Evolutionary conservation across 2,888 invertebrate species (phyloP).

Genomic region (Drosophila ezoana): DNA sequence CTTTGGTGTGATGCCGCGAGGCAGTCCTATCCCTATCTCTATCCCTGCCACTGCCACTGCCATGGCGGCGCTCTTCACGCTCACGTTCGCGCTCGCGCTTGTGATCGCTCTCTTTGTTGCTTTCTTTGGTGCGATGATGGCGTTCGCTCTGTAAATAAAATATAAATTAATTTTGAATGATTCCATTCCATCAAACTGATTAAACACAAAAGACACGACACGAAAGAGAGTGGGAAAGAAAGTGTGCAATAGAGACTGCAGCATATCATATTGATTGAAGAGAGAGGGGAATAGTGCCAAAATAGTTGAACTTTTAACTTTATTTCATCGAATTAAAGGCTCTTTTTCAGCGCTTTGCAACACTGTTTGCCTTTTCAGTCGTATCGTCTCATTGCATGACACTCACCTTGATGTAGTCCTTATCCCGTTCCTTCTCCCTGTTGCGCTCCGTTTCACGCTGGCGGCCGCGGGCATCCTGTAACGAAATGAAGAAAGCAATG

Average conservation of each 20-base stretch:
- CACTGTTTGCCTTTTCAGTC: background rate
- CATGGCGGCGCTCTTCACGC: constrained; percentile 45
- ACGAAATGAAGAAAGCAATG: constrained; percentile 38
- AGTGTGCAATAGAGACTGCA: background rate
- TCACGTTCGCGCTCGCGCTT: constrained; percentile 56
- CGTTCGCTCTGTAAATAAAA: constrained; percentile 59
- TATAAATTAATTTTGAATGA: background rate
- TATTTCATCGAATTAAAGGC: too few species aligned
- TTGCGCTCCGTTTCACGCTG: constrained; percentile 49
- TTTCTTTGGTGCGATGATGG: constrained; percentile 69
- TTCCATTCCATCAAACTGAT: background rate
- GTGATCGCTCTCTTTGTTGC: constrained; percentile 59
- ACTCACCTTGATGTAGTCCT: constrained; percentile 58
- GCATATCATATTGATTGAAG: too few species aligned
- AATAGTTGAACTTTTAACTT: too few species aligned
- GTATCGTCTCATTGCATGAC: background rate
- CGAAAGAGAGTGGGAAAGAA: background rate
- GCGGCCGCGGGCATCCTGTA: constrained; percentile 50
- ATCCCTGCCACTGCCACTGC: constrained; percentile 29
- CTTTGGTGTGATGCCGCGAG: constrained; percentile 48
- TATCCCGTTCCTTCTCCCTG: constrained; percentile 56
- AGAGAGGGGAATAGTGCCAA: too few species aligned
- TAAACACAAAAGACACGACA: constrained; percentile 2
- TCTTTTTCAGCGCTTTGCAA: background rate
- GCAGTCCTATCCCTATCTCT: constrained; percentile 26